Evolutionary conservation across 1,140 invertebrate genomes (phyloP).

Genomic region (Laodelphax striatellus): DNA sequence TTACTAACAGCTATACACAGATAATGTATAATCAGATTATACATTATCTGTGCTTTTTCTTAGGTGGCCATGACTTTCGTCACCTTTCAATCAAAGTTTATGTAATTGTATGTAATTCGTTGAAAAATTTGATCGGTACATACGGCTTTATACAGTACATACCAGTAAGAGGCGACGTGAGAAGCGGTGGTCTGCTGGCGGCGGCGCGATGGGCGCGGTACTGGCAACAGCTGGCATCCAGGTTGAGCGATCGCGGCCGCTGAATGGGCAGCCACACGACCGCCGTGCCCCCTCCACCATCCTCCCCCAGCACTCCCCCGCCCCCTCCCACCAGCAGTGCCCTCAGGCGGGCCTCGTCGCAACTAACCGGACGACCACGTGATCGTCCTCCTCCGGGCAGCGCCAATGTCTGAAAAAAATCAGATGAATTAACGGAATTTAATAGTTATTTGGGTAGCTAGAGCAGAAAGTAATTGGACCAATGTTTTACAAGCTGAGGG

Average conservation of each 20-base stretch:
- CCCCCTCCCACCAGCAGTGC: not conserved
- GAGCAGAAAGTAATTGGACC: too few relatives aligned
- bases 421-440: too few relatives aligned
- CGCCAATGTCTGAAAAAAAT: constrained; percentile 15
- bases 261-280: constrained; percentile 16
- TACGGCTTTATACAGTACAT: not conserved
- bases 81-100: too few relatives aligned
- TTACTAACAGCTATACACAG: too few relatives aligned
- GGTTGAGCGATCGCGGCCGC: constrained; percentile 22
- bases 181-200: not conserved
- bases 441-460: too few relatives aligned
- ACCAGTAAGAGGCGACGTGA: not conserved
- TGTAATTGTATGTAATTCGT: too few relatives aligned
- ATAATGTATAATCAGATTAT: too few relatives aligned
- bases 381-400: constrained; percentile 4
- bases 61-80: too few relatives aligned
- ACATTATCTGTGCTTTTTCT: too few relatives aligned
- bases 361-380: constrained; percentile 17
- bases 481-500: too few relatives aligned
- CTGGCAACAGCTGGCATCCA: constrained; percentile 24
- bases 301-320: not conserved
- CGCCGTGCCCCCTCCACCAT: not conserved
- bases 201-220: constrained; percentile 4
- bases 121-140: not conserved
- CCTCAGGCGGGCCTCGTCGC: constrained; percentile 17